Base-by-base conservation (phyloP, 2,888 invertebrate species). In the Blera fallax region DNA sequence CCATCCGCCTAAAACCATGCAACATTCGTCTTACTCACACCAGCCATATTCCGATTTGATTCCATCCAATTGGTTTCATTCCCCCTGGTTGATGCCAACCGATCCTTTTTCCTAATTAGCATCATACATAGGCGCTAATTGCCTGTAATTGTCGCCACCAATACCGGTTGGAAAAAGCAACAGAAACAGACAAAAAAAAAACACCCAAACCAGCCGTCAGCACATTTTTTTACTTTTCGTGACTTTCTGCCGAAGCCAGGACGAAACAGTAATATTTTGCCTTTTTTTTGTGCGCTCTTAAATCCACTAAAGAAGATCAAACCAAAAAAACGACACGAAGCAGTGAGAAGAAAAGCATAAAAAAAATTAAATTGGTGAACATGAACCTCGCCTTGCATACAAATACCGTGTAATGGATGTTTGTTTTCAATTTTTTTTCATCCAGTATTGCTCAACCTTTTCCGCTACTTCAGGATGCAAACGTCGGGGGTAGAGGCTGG, bases 111-210 rank as follows among this genome's bases (percentile, higher is more conserved):
- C 54, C 62, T 58, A 56, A 82, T 82, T 78, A 72, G 78, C 48
- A 56, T 78, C 70, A 64, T 45, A 78, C 50, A 65, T 45, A 43
- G 62, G 43, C 67, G 62, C 60, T 83, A 83, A 83, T 83, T 83
- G 73, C 73, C 60, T 83, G 62, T 83, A 67, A 83, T 73, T 79
- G 79, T 83, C 79, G 73, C 48, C 78, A 52, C 67, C 62, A 79
- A 83, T 72, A 67, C 27, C 27, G 24, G 16, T 43, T 58, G 11
- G 10, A 62, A 11, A 29, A 10, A 8, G 37, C 8, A 70, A 16
- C 10, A 27, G 16, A 34, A 16, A 21, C 24, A 24, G 24, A 24
- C 2, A 16, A 50, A 3, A 50, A 40, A 52, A 48, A 50, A 48
- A 58, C 50, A n/a, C 8, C 10, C 11, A 1, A 16, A 27, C 10